Conservation (phyloP, 2,888 invertebrate species). For the Papilio gigon region DNA sequence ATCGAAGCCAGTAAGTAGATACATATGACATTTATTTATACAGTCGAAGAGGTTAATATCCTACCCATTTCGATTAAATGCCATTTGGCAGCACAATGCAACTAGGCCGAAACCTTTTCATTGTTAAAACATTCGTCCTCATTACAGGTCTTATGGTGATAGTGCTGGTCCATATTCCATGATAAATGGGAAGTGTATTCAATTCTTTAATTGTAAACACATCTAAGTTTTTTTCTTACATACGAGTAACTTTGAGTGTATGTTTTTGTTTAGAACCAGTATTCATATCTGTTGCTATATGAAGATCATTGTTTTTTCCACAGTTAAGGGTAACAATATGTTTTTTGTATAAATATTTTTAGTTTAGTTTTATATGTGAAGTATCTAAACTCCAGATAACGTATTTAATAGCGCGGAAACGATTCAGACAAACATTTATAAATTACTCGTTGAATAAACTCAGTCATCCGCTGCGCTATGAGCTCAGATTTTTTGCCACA, state of each 20-base stretch:
- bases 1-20: constrained; percentile 71
- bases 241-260: too few relatives aligned
- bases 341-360: too few relatives aligned
- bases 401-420: not conserved
- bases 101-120: too few relatives aligned
- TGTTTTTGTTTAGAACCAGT: too few relatives aligned
- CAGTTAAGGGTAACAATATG: too few relatives aligned
- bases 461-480: constrained; percentile 14
- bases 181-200: too few relatives aligned
- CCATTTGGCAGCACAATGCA: too few relatives aligned
- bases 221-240: too few relatives aligned
- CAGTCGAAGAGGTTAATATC: not conserved
- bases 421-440: constrained; percentile 23
- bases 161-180: not conserved
- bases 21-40: not conserved
- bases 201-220: too few relatives aligned
- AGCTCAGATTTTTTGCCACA: constrained; percentile 12
- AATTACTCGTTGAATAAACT: constrained; percentile 31
- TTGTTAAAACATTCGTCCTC: too few relatives aligned
- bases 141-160: not conserved
- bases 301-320: too few relatives aligned
- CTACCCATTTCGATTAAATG: not conserved
- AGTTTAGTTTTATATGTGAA: not conserved
- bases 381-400: not conserved
- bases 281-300: too few relatives aligned